Conservation (phyloP, 2,888 invertebrate species). For the Embidobia sp. region DNA sequence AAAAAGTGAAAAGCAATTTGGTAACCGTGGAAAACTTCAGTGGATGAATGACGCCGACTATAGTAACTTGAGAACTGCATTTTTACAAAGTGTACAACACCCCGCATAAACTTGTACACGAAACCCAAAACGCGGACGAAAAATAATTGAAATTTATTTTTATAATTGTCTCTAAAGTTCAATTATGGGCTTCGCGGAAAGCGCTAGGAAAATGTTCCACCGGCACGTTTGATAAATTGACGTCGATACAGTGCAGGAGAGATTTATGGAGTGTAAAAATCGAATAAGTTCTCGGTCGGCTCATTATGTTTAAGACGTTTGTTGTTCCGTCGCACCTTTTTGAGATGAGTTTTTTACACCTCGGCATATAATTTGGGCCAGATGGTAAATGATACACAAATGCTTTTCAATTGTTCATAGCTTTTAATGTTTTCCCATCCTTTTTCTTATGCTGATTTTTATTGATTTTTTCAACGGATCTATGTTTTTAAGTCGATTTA, state of each 20-base stretch:
- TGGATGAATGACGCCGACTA: too few relatives aligned
- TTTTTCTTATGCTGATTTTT: slow-evolving; percentile 31
- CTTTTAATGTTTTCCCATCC: slow-evolving; percentile 11
- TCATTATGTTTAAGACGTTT: slow-evolving; percentile 52
- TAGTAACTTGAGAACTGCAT: too few relatives aligned
- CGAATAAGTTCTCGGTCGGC: slow-evolving; percentile 9
- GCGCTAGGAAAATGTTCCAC: too few relatives aligned
- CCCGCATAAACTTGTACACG: too few relatives aligned
- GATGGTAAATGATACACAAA: slow-evolving; percentile 51
- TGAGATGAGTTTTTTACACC: slow-evolving; percentile 46
- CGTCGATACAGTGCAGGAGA: slow-evolving; percentile 16
- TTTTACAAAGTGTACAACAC: too few relatives aligned
- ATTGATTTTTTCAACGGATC: slow-evolving; percentile 20
- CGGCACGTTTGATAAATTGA: slow-evolving; percentile 30
- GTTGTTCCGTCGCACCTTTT: slow-evolving; percentile 47
- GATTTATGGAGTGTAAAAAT: slow-evolving; percentile 36
- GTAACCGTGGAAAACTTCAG: too few relatives aligned
- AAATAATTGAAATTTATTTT: too few relatives aligned
- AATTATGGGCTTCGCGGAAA: too few relatives aligned
- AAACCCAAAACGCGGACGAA: too few relatives aligned
- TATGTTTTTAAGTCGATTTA: slow-evolving; percentile 15
- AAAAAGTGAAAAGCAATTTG: not conserved
- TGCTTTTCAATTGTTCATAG: slow-evolving; percentile 44
- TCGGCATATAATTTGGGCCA: slow-evolving; percentile 48
- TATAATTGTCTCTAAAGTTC: too few relatives aligned